These are phyloP conservation scores for Phaonia tiefii DNA, from an alignment of 2,888 invertebrate genomes.

Conservation along the genomic window DNA sequence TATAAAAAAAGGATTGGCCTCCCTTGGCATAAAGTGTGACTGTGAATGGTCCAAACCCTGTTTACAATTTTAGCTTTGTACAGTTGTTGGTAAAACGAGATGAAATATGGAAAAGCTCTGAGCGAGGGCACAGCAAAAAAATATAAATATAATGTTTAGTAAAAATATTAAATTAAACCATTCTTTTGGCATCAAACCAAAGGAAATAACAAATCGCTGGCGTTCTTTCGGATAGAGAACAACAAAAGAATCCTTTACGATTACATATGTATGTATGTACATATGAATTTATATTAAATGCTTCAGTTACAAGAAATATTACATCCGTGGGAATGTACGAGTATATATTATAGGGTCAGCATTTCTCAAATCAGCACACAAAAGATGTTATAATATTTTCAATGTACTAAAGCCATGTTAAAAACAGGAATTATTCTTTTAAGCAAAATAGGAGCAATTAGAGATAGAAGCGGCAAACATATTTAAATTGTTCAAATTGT, in stretches of 20 bases:
- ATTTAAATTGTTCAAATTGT: no score
- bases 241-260: background rate
- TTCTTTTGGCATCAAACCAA: background rate
- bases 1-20: no score
- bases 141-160: slow-evolving; percentile 23
- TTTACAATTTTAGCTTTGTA: background rate
- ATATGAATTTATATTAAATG: background rate
- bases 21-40: no score
- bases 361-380: no score
- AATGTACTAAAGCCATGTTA: no score
- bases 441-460: no score
- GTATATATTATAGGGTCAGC: no score
- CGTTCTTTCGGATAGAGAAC: background rate
- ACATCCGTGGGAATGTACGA: no score
- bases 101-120: slow-evolving; percentile 25
- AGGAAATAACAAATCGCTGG: slow-evolving; percentile 16
- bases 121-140: slow-evolving; percentile 17
- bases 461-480: no score
- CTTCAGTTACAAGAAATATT: no score
- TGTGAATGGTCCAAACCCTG: background rate
- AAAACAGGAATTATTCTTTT: no score
- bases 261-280: background rate
- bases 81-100: background rate
- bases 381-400: no score
- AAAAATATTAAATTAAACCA: slow-evolving; percentile 29